A percentile compares a stretch with the other conserved stretches of the same genome.
phyloP scores from a whole-genome alignment of 1,140 invertebrate species.

The Epicauta chinensis region DNA sequence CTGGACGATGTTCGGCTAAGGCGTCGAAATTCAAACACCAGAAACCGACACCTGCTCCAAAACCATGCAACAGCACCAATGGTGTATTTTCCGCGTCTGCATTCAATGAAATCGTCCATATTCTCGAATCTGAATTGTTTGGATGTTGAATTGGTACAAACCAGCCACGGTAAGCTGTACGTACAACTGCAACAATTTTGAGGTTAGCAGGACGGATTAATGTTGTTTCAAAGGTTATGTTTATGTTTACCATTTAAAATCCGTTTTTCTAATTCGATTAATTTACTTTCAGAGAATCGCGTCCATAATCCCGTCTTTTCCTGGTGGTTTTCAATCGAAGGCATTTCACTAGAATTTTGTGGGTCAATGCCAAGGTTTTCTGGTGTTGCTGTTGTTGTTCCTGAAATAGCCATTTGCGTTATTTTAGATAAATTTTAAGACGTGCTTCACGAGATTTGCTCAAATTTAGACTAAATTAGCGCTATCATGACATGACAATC shows the following conservation, averaged over 20 bases:
- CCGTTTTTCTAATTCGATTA: slow-evolving; percentile 75
- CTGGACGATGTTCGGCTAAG: slow-evolving; percentile 67
- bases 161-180: slow-evolving; percentile 70
- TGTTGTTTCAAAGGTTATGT: slow-evolving; percentile 41
- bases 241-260: slow-evolving; percentile 83
- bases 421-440: no score
- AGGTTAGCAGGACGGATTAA: background rate
- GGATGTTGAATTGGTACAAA: slow-evolving; percentile 77
- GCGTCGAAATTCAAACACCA: slow-evolving; percentile 89
- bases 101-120: slow-evolving; percentile 84
- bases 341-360: no score
- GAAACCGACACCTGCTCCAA: slow-evolving; percentile 85
- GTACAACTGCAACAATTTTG: slow-evolving; percentile 50
- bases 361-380: no score
- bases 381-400: no score
- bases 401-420: no score
- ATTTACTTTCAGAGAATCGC: slow-evolving; percentile 68
- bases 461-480: no score
- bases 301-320: slow-evolving; percentile 52
- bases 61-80: slow-evolving; percentile 86
- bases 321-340: no score
- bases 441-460: no score
- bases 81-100: slow-evolving; percentile 65
- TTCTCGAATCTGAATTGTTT: slow-evolving; percentile 66
- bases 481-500: no score